Conservation (phyloP, 2,113 vertebrate genomes). For the Geococcyx californianus region DNA sequence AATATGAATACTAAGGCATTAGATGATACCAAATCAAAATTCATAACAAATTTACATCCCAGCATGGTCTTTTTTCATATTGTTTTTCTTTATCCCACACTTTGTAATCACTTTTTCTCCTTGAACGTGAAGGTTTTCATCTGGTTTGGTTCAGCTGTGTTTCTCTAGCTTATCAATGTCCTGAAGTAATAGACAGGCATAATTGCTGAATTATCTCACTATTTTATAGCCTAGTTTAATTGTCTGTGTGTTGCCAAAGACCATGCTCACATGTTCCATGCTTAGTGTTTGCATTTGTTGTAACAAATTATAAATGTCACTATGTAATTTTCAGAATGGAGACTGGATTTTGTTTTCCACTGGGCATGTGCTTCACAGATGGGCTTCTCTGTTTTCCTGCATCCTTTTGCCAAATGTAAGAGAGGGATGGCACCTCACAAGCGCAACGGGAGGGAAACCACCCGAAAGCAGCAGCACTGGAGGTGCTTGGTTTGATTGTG, state of each 20-base stretch:
- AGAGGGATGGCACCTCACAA: not conserved
- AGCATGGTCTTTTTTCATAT: not conserved
- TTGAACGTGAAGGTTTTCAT: not conserved
- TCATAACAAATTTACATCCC: not conserved
- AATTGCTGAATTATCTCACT: not conserved
- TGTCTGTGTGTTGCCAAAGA: not conserved
- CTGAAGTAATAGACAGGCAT: not conserved
- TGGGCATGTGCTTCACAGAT: accelerated
- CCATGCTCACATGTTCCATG: not conserved
- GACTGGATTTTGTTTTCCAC: not conserved
- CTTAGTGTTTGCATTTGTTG: not conserved
- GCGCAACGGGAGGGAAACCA: accelerated
- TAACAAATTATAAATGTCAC: not conserved
- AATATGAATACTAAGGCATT: not conserved
- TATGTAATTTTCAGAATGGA: not conserved
- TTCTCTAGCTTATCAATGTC: not conserved
- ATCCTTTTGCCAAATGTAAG: accelerated
- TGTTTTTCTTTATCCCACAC: not conserved
- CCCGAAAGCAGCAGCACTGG: not conserved
- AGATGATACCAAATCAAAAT: not conserved
- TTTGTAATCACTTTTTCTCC: constrained; percentile 5
- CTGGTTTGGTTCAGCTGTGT: not conserved
- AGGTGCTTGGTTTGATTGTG: not conserved
- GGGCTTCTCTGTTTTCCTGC: not conserved
- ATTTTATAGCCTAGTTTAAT: not conserved